These are phyloP conservation scores for Leptodactylus fuscus DNA, from an alignment of 2,113 vertebrate genomes.

Conservation along the genomic window DNA sequence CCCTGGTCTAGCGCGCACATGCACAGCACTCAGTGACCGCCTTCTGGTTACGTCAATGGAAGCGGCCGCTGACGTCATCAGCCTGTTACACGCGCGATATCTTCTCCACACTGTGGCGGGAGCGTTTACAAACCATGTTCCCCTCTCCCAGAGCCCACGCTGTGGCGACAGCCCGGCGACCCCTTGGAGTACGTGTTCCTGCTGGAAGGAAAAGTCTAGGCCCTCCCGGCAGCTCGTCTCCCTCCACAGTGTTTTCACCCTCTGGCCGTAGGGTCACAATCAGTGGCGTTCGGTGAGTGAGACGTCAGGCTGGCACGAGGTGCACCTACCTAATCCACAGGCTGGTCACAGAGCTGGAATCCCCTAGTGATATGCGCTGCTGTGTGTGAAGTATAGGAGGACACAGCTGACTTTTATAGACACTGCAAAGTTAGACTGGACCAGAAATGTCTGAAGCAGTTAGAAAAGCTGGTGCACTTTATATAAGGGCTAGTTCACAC, in stretches of 20 bases:
- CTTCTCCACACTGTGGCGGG: rapidly evolving
- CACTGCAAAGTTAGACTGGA: too few species aligned
- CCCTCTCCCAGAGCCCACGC: constrained; percentile 70
- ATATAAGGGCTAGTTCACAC: too few species aligned
- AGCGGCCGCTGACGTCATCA: not conserved
- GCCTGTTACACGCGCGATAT: rapidly evolving
- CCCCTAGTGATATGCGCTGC: too few species aligned
- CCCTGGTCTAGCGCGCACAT: not conserved
- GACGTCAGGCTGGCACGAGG: too few species aligned
- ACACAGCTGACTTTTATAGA: too few species aligned
- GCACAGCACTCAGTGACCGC: constrained; percentile 12
- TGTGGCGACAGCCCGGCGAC: constrained; percentile 65
- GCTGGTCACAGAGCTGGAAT: too few species aligned
- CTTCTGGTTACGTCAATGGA: not conserved
- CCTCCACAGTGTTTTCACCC: constrained; percentile 69
- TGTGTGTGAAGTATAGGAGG: too few species aligned
- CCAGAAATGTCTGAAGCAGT: too few species aligned
- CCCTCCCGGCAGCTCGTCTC: not conserved
- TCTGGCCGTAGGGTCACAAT: constrained; percentile 68
- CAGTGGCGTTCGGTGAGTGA: constrained; percentile 72
- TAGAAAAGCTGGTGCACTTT: too few species aligned
- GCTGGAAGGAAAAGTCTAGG: constrained; percentile 64
- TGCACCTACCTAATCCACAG: too few species aligned
- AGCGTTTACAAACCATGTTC: constrained; percentile 67
- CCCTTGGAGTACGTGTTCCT: constrained; percentile 64